Evolutionary conservation across 2,888 invertebrate species (phyloP), one percentile per base, ranked within the genome.

Genomic region (Ypsolopha scabrella): DNA sequence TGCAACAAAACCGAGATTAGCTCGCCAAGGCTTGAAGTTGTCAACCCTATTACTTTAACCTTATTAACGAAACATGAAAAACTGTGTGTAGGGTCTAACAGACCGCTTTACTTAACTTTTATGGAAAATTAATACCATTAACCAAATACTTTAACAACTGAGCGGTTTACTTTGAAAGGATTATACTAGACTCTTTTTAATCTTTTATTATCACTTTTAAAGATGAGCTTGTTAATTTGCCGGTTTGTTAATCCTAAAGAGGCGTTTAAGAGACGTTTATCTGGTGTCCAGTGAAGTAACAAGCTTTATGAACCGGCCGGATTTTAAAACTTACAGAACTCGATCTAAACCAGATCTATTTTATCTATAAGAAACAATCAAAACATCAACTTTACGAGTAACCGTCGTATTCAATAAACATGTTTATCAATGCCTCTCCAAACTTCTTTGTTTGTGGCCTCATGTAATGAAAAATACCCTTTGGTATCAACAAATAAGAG

Each of bases 181-280:
- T 39, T 9, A 39, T 10, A 14, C 11, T 4, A 6, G 43, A 14
- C 14, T 43, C 11, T 43, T 43, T 24, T 24, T 24, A 3, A 24
- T 24, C 24, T 24, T 24, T 2, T 24, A 24, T 24, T 24, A 24
- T 24, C 24, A 24, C 24, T 24, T 46, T 34, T 46, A 34, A 10
- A 11, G 46, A 35, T 46, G 34, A 46, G 46, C 34, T 46, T 33
- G 46, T 46, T 46, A 46, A 46, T 46, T 46, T 46, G 34, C 34
- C 46, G 46, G 46, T 33, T 24, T n/a, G 34, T 8, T 46, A 46
- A 46, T 46, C 46, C 46, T 11, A 34, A 46, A 46, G 34, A 46
- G 46, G 33, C 46, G 34, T 46, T 46, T 46, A 46, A 10, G n/a
- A 46, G 46, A 46, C 35, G 46, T 46, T 46, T 46, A 46, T 46